Conservation (phyloP, 1,140 invertebrate genomes). For the Leptoteleia sp. region DNA sequence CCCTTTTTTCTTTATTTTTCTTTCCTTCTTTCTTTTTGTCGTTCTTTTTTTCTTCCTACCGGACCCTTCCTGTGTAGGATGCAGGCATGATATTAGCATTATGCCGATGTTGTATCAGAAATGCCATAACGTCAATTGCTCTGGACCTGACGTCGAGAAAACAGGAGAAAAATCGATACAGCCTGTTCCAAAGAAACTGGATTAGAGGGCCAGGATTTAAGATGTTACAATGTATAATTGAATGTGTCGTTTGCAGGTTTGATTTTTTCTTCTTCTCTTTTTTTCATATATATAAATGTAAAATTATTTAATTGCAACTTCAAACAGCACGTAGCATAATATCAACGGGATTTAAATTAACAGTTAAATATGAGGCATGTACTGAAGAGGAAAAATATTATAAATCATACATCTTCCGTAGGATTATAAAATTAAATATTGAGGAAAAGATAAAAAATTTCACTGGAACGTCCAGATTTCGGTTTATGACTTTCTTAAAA, state of each 20-base stretch:
- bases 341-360: too few species aligned
- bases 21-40: slow-evolving; percentile 4
- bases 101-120: slow-evolving; percentile 20
- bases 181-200: background rate
- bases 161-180: slow-evolving; percentile 15
- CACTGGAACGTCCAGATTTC: too few species aligned
- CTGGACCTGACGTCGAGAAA: slow-evolving; percentile 14
- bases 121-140: slow-evolving; percentile 37
- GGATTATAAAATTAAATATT: too few species aligned
- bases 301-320: too few species aligned
- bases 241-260: background rate
- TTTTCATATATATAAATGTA: too few species aligned
- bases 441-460: too few species aligned
- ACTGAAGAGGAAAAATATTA: too few species aligned
- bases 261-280: too few species aligned
- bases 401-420: too few species aligned
- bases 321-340: too few species aligned
- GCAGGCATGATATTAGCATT: slow-evolving; percentile 38
- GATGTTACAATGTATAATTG: background rate
- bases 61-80: slow-evolving; percentile 12
- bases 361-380: too few species aligned
- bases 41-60: background rate
- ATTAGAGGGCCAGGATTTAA: background rate
- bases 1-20: slow-evolving; percentile 4
- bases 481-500: too few species aligned